These are phyloP conservation scores for Rhabditoides inermis DNA, from an alignment of 2,888 invertebrate species.

Conservation along the genomic window DNA sequence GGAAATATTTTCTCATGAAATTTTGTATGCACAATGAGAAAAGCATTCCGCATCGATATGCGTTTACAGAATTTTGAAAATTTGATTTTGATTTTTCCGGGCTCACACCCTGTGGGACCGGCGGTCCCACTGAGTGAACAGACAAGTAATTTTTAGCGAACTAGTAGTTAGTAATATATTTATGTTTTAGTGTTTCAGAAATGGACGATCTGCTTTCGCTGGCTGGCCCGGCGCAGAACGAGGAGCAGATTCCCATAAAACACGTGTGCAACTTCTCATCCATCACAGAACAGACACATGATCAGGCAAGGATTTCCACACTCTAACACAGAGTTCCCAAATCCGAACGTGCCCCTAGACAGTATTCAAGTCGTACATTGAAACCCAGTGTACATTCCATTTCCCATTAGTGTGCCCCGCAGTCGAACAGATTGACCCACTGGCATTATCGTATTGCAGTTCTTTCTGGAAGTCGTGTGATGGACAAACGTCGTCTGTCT, in stretches of 20 bases:
- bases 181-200: neutral
- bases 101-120: too few relatives aligned
- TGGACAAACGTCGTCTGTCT: conserved; percentile 44
- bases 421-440: neutral
- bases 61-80: too few relatives aligned
- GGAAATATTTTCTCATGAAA: too few relatives aligned
- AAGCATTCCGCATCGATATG: too few relatives aligned
- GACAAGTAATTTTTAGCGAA: too few relatives aligned
- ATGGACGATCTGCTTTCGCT: conserved; percentile 9
- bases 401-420: neutral
- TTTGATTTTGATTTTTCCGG: too few relatives aligned
- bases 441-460: conserved; percentile 10
- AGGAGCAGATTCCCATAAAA: conserved; percentile 13
- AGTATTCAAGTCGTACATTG: neutral
- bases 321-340: neutral
- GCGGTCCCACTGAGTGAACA: too few relatives aligned
- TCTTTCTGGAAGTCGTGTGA: conserved; percentile 39
- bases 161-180: neutral
- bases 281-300: conserved; percentile 25
- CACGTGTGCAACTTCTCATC: conserved; percentile 26
- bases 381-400: neutral
- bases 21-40: too few relatives aligned
- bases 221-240: conserved; percentile 22
- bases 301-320: conserved; percentile 10
- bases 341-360: neutral